A percentile compares a stretch with the other conserved stretches of the same genome.
Evolutionary conservation across 2,113 vertebrate species (phyloP).

Genomic region (Oriolus oriolus): DNA sequence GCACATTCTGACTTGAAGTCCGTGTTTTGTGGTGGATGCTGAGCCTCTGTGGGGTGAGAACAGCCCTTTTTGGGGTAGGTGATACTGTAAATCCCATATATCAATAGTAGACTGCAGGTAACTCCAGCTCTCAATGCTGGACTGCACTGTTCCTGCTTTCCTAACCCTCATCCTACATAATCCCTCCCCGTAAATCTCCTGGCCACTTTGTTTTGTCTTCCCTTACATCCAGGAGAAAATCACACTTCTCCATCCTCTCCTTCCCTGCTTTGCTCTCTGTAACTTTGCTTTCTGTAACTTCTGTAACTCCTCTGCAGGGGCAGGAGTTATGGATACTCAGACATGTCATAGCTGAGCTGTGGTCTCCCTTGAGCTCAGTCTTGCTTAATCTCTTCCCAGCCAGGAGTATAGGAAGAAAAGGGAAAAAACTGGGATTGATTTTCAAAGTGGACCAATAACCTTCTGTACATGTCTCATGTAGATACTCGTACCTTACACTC

Average conservation of each 20-base stretch:
- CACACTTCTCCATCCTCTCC: neutral
- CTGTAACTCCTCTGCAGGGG: neutral
- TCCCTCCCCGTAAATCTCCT: neutral
- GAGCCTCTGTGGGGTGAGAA: neutral
- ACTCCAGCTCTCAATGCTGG: neutral
- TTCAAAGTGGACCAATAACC: neutral
- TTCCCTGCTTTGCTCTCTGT: neutral
- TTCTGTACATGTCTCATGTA: fast-evolving
- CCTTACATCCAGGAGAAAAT: neutral
- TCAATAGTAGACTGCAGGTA: neutral
- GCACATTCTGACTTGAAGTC: neutral
- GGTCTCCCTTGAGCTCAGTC: neutral
- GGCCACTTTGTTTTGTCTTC: neutral
- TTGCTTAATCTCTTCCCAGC: neutral
- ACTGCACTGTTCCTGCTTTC: neutral
- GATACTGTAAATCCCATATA: neutral
- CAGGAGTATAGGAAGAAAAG: neutral
- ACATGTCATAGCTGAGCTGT: neutral
- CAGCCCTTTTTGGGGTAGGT: neutral
- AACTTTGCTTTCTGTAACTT: neutral
- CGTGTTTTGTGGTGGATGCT: neutral
- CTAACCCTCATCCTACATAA: neutral
- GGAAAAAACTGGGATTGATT: neutral
- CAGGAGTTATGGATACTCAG: neutral
- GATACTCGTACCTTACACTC: neutral